Conservation (phyloP, 2,797 vertebrate species). For the Rhabdophis nuchalis region DNA sequence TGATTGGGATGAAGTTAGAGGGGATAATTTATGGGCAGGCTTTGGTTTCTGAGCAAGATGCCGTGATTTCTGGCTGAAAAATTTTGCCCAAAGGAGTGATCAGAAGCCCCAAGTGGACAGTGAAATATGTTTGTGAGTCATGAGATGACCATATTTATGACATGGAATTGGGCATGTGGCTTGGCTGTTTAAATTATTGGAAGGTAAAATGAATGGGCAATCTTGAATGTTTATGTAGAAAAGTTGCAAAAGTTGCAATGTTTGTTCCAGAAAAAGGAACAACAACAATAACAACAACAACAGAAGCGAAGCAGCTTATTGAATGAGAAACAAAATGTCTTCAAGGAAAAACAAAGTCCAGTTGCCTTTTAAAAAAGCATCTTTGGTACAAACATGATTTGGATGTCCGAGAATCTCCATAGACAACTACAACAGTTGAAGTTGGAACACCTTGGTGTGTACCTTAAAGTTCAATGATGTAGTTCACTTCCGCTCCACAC, state of each 20-base stretch:
- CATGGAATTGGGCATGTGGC: neutral
- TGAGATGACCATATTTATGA: constrained; percentile 7
- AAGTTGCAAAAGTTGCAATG: neutral
- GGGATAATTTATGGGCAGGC: constrained; percentile 16
- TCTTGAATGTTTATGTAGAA: neutral
- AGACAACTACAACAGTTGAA: neutral
- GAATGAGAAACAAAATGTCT: neutral
- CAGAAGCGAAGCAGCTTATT: neutral
- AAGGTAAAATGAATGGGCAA: neutral
- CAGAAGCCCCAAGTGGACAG: constrained; percentile 11
- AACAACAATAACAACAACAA: neutral
- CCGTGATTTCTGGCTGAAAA: constrained; percentile 1
- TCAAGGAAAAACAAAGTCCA: neutral
- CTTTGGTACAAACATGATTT: neutral
- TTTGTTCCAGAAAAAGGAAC: neutral
- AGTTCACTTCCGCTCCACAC: neutral
- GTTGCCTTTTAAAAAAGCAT: neutral
- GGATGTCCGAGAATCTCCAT: neutral
- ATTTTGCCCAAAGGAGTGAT: constrained; percentile 17
- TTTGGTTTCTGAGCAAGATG: constrained; percentile 8
- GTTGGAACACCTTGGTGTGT: neutral
- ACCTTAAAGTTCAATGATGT: neutral
- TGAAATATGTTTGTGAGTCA: constrained; percentile 11
- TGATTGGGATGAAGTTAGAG: constrained; percentile 1
- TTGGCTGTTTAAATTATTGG: neutral